Base-by-base conservation (phyloP, 2,888 invertebrate species). In the Megastigmus dorsalis region DNA sequence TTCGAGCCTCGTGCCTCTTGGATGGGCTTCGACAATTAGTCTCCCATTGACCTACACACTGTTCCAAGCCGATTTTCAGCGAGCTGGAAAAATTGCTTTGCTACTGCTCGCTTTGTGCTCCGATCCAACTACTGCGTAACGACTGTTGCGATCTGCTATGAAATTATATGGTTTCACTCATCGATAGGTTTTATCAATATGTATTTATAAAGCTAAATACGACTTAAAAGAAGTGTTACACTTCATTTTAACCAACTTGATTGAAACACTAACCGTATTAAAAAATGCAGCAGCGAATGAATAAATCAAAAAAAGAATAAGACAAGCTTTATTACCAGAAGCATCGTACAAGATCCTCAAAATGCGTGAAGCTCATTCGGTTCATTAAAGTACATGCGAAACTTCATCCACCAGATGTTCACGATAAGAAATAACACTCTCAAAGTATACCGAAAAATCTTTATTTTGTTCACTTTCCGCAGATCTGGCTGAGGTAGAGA, bases 1-100 rank as follows among this genome's bases (percentile, higher is more conserved):
- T 77, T 67, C 28, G 54, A n/a, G 54, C 55, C 52, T 1, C 13
- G 13, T 18, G 66, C 60, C 79, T 79, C 81, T 80, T 78, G 77
- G 77, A 80, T 79, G 68, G n/a, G 52, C 79, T 77, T 77, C 82
- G 81, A 81, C 86, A 85, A 85, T 85, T 86, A 85, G 82, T 84
- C 82, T 81, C 82, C 82, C 79, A 84, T 85, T 84, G 83, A 84
- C 84, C 83, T 79, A 80, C 78, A 82, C n/a, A n/a, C n/a, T n/a
- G 78, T 79, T 75, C 72, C 59, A n/a, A 6, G 1, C 15, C 68
- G 55, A 57, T 57, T 74, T 69, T 59, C 70, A 70, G 15, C 30
- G 23, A 20, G 13, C 15, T 23, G 60, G 71, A 68, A 68, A 72
- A 75, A 75, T 72, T 63, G 38, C 43, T 72, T 10, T 3, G 38